phyloP scores from a whole-genome alignment of 2,113 vertebrate species.

The Sisor rabdophorus region DNA sequence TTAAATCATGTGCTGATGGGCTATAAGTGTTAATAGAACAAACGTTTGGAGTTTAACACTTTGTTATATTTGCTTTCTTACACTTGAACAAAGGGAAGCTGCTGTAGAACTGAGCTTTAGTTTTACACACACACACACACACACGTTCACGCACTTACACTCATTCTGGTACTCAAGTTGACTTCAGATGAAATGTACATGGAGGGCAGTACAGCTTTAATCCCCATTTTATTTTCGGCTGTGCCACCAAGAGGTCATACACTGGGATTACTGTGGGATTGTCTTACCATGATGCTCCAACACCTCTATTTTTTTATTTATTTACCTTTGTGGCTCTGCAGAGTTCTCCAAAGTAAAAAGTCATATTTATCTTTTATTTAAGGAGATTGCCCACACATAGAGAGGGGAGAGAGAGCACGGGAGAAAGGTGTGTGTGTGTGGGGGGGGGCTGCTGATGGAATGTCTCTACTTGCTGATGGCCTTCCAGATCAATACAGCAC shows the following conservation, averaged over 20 bases:
- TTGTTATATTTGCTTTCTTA: constrained; percentile 11
- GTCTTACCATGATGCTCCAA: constrained; percentile 52
- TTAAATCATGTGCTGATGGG: constrained; percentile 1
- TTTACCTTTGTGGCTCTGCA: constrained; percentile 57
- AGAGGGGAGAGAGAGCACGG: constrained; percentile 1
- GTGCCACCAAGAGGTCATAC: constrained; percentile 68
- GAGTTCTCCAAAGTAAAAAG: constrained; percentile 63
- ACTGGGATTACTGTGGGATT: constrained; percentile 61
- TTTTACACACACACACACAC: constrained; percentile 26
- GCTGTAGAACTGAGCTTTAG: constrained; percentile 28
- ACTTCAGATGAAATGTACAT: constrained; percentile 46
- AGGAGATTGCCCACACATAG: constrained; percentile 60
- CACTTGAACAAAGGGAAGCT: constrained; percentile 4
- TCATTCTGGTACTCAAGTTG: constrained; percentile 25
- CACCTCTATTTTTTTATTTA: constrained; percentile 59
- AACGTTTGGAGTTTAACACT: background rate
- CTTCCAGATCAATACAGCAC: constrained; percentile 68
- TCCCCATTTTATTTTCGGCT: constrained; percentile 58
- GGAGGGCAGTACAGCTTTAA: constrained; percentile 53
- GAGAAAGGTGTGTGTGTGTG: constrained; percentile 16
- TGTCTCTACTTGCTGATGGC: constrained; percentile 60
- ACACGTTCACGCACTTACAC: constrained; percentile 1
- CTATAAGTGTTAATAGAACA: background rate
- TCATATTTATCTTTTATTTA: constrained; percentile 67
- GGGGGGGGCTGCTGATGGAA: constrained; percentile 45